Base-by-base conservation (phyloP, 2,888 invertebrate genomes). In the Mystacides longicornis region DNA sequence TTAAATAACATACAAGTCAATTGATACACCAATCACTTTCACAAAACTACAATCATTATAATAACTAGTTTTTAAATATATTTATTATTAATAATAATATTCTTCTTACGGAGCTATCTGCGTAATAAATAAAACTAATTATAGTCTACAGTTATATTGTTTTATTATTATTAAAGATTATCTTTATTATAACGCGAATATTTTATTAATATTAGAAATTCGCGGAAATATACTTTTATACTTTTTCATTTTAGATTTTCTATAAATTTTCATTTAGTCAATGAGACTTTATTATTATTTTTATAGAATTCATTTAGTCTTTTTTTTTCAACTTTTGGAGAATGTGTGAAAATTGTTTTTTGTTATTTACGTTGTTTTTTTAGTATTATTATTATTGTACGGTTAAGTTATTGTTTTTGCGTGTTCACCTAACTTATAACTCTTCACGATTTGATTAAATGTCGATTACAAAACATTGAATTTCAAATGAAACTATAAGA, bases 381-480 rank as follows among this genome's bases (percentile, higher is more conserved):
- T 27, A 27, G 11, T 27, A 11, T 7, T 27, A 7, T 27, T 27
- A n/a, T n/a, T n/a, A n/a, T n/a, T n/a, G n/a, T 7, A 37, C 16
- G 37, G 14, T 27, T 27, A 11, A 7, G 5, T 27, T 27, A 27
- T 27, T 7, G 16, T 37, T 37, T 37, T 37, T 37, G n/a, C n/a
- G n/a, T 37, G 37, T 3, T n/a, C 37, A 37, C 37, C n/a, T 37
- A 37, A 16, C 37, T 37, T 37, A 14, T 37, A n/a, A 37, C 14
- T 37, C 37, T 37, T 14, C 14, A 7, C 14, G 14, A 14, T 37
- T 37, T 37, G 37, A 37, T 37, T n/a, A 37, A 37, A 16, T 14
- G 37, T n/a, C 37, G 37, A 37, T 37, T 37, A 37, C 37, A 37
- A 37, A 37, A n/a, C n/a, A 14, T 37, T 37, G 37, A 37, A 37